These are phyloP conservation scores for Phacellophora camtschatica DNA, from an alignment of 30 jellyfish, hydroid and myxozoan species.

Conservation along the genomic window DNA sequence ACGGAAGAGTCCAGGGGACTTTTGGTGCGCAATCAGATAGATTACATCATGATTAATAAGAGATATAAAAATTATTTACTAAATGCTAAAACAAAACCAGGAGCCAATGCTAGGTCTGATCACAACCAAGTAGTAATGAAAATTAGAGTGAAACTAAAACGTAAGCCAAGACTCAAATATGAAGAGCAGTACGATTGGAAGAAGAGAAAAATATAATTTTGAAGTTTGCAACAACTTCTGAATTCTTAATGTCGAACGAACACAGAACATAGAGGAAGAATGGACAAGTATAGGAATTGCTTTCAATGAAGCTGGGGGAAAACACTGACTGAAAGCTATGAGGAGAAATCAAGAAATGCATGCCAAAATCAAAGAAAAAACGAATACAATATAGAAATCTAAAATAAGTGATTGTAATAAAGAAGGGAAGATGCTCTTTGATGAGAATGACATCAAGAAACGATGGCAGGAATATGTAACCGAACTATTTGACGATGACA, in stretches of 20 bases:
- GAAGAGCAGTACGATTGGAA: neutral
- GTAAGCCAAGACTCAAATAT: neutral
- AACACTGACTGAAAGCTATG: neutral
- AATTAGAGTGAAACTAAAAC: neutral
- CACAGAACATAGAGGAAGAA: too few relatives aligned
- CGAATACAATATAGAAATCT: neutral
- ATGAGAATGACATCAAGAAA: neutral
- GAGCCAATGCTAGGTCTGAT: neutral
- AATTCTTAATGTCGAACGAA: too few relatives aligned
- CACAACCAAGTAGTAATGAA: neutral
- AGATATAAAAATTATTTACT: too few relatives aligned
- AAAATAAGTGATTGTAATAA: neutral
- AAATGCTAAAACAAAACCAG: neutral
- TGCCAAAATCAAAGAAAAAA: neutral
- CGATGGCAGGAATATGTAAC: neutral
- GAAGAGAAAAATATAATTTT: neutral
- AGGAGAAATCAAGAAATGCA: neutral
- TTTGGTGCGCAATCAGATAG: neutral
- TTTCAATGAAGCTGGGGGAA: too few relatives aligned
- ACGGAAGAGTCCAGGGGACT: neutral
- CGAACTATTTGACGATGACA: neutral
- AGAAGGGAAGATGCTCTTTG: neutral
- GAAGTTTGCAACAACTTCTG: neutral
- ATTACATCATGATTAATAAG: neutral
- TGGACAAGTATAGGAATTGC: too few relatives aligned